Evolutionary conservation across 2,888 invertebrate genomes (phyloP).

Genomic region (Phortica okadai): DNA sequence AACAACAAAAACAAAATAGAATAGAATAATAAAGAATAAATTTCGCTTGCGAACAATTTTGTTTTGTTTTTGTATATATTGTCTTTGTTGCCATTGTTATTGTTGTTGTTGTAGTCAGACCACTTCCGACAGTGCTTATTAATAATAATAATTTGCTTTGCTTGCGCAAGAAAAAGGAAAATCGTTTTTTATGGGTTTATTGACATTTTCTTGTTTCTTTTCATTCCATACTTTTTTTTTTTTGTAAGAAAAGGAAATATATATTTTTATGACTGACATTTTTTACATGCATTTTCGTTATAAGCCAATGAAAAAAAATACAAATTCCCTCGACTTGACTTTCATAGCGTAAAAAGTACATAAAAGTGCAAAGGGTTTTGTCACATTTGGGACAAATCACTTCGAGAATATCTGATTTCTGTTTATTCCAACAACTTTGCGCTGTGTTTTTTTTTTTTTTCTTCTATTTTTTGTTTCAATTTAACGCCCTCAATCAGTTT

Average conservation of each 20-base stretch:
- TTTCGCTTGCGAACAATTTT: neutral
- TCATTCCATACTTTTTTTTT: neutral
- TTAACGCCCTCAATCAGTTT: neutral
- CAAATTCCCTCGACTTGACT: too few relatives aligned
- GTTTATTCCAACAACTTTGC: too few relatives aligned
- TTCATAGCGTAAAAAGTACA: too few relatives aligned
- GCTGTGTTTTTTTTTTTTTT: neutral
- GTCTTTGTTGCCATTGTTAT: neutral
- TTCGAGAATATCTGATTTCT: too few relatives aligned
- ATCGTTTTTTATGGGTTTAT: slow-evolving; percentile 5
- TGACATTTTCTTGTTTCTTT: neutral
- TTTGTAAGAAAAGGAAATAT: neutral
- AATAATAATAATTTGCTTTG: slow-evolving; percentile 30
- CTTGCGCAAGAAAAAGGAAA: neutral
- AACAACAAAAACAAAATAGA: slow-evolving; percentile 15
- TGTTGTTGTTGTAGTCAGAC: slow-evolving; percentile 30
- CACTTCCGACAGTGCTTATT: slow-evolving; percentile 38
- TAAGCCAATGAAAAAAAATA: too few relatives aligned
- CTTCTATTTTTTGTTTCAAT: neutral
- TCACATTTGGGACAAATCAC: too few relatives aligned
- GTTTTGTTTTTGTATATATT: neutral
- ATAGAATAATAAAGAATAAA: neutral
- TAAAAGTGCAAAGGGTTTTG: too few relatives aligned
- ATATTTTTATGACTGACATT: neutral
- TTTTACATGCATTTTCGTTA: too few relatives aligned